Base-by-base conservation (phyloP, 2,797 vertebrate species). In the Thunnus albacares region DNA sequence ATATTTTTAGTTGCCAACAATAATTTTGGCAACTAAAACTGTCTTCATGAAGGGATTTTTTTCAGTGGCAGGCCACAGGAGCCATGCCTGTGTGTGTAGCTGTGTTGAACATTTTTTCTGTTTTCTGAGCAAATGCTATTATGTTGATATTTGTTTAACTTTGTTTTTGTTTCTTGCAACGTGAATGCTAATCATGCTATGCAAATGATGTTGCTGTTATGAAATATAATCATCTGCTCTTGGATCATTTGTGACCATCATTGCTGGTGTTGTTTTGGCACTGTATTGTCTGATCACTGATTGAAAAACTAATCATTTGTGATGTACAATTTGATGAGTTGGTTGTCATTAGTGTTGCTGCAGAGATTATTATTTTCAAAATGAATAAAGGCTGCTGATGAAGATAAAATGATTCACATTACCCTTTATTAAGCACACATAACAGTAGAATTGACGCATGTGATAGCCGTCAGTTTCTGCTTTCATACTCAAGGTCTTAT, bases 301-400 rank as follows among this genome's bases (percentile, higher is more conserved):
- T 24, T 30, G 55, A 24, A 35, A 53, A 53, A 43, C 17, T 0
- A 9, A 18, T 43, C 15, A 13, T 26, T 53, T 75, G 18, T 24
- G 22, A 24, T n/a, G 4, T 15, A n/a, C 2, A 10, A 6, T 24
- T 14, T 63, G 28, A 62, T 57, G 5, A 56, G 12, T 18, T 49
- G 18, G 12, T 22, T 41, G 30, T 57, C 43, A 53, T 65, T 33
- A 43, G 53, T 43, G 33, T 59, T 60, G 45, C 63, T 67, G 56
- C 26, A 58, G 62, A 66, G 28, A 66, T 75, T 66, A 45, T 26
- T 24, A 9, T 59, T 59, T 79, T 73, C 45, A 8, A 74, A 24
- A 65, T 53, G n/a, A 71, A 71, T 71, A 65, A 71, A 57, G 18
- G 6, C 45, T 64, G 15, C 9, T 69, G 30, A 18, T 69, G 30